Base-by-base conservation (phyloP, 2,113 vertebrate species). In the Apistogramma diplotaenia region DNA sequence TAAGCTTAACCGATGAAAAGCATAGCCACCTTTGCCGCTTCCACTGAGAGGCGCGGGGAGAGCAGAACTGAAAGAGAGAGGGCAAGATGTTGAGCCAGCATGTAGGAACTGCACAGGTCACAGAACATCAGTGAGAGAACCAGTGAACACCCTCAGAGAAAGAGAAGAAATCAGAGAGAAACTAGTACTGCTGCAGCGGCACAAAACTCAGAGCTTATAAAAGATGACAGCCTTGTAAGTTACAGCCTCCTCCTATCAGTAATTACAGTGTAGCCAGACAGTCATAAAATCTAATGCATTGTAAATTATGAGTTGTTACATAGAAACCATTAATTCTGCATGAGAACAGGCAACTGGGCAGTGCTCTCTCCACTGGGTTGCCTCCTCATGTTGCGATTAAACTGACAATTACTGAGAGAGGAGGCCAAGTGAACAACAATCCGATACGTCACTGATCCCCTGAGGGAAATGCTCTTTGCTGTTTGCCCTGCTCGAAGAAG, bases 121-220 rank as follows among this genome's bases (percentile, higher is more conserved):
- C 61, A 90, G 80, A 74, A 29, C 85, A 83, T 91, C 83, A 70
- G 54, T 60, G 76, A 79, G 79, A 88, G 87, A 85, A 65, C 46
- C 85, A 71, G 72, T 1, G 23, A 86, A 74, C 19, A 12, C 54
- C 83, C 61, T 79, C 25, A 1, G 81, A 90, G 87, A 70, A 83
- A 53, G 73, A 75, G 18, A 37, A 37, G 53, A 83, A 35, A 81
- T 67, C 85, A 61, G 19, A 62, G 59, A 23, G 33, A 51, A 33
- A 58, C 73, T 23, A 13, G n/a, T 6, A 15, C 61, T 74, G 53
- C 71, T 19, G 11, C 56, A 40, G 71, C 7, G 0, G 18, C 43
- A 61, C 55, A 40, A 7, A 27, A 33, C 27, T 27, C 4, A 67
- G 60, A 72, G 53, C 74, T 86, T 79, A 73, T 56, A 77, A 76